Base-by-base conservation (phyloP, 2,113 vertebrate species). In the Tetrax tetrax region DNA sequence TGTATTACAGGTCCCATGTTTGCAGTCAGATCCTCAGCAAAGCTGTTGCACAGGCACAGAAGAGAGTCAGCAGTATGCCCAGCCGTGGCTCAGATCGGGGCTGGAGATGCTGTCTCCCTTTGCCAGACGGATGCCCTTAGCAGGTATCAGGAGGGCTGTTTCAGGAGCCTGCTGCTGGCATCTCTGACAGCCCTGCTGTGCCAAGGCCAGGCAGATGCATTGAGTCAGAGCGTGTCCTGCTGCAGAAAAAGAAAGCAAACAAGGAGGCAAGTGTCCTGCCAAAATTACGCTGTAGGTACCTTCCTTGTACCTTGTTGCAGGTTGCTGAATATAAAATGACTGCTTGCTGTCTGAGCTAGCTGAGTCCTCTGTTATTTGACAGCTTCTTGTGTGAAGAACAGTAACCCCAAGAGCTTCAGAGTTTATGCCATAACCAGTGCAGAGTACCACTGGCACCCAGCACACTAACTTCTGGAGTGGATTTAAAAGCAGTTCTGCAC, bases 401-500 rank as follows among this genome's bases (percentile, higher is more conserved):
- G 65, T 41, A 95, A 71, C 12, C 20, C 9, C 20, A 21, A 28
- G 11, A 74, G 63, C 70, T 43, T 94, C 53, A 76, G 53, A 57
- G 41, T 45, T 87, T 71, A 14, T 92, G 45, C 50, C 7, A 2
- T 82, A 77, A 57, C 74, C 47, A 53, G 22, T 70, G 35, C 7
- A 2, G 4, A 71, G 28, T 9, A n/a, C 53, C 2, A 6, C 43
- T 89, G 83, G 45, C 61, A 81, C 41, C 41, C 50, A 41, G 23
- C 57, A 31, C 54, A 18, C 69, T 64, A 54, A n/a, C 87, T 91
- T 79, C 53, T 84, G 70, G 70, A 66, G 56, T n/a, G 82, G 81
- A 78, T 90, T 83, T 81, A 48, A 69, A 54, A 74, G 51, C 79
- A 60, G 76, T 93, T 96, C 68, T 90, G 84, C 78, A 83, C 59